Base-by-base conservation (phyloP, 2,888 invertebrate genomes). In the Rhyacophila evoluta region DNA sequence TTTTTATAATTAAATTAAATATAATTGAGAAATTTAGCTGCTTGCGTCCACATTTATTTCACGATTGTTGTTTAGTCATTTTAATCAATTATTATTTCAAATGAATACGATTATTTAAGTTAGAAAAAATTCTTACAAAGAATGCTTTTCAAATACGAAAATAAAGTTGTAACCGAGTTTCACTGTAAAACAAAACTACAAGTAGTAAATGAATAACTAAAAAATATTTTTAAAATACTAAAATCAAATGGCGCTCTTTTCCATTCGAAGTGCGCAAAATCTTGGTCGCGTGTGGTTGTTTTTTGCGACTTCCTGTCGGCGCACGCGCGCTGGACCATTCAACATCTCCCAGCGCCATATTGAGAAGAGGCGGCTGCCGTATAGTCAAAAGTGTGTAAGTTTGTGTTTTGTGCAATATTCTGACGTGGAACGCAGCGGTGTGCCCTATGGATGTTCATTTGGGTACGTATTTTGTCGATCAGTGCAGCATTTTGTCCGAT, bases 311-410 rank as follows among this genome's bases (percentile, higher is more conserved):
- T 85, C 85, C 85, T 85, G 84, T 85, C 84, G 83, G 84, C 85
- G 84, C 85, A 82, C 82, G 81, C 79, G 81, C 80, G 80, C 75
- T 81, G 75, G 75, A 82, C 88, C 89, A 88, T 79, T 79, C 79
- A 89, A 90, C 90, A 90, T 90, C 91, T 89, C 91, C 89, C 88
- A 91, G 91, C 92, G 93, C 93, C 93, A 93, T 93, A 92, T 93
- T 93, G 92, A 91, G 89, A 90, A 79, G 92, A 92, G 92, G 92
- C 92, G 92, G 92, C 92, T 92, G 92, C 92, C 91, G 90, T 91
- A 89, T 89, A 89, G 89, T 89, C 89, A 88, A 89, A 89, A 79
- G 88, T 89, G 88, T 89, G 87, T 87, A 81, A 89, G 88, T 74
- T 87, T 87, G 89, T 89, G 89, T 88, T 88, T 89, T 88, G 88